Base-by-base conservation (phyloP, 35 echinoderm and acorn worm genomes). In the Acanthaster planci region DNA sequence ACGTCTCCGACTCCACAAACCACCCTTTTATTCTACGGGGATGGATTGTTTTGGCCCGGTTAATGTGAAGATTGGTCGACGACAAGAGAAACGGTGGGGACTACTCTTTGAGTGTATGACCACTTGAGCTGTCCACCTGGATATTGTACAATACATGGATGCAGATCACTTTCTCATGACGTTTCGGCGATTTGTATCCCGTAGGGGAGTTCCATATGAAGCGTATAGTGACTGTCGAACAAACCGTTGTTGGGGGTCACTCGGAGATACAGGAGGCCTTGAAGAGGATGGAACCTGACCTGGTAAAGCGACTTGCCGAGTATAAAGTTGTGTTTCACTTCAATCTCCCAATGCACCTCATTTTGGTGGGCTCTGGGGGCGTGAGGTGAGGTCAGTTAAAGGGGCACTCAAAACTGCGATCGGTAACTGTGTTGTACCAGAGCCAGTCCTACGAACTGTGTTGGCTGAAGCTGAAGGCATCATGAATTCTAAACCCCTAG, bases 331-430 rank as follows among this genome's bases (percentile, higher is more conserved):
- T 87, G 31, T 90, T 85, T 52, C 50, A 75, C 18, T 68, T 91
- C 51, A 90, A 95, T 38, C 82, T 76, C 87, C 88, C 37, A 37
- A 76, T 40, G 84, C 53, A 53, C 80, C 76, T 2, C 84, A 89
- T 21, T 50, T 81, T 2, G 85, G 79, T 23, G 85, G 88, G 55
- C n/a, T n/a, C n/a, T n/a, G n/a, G n/a, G n/a, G n/a, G n/a, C n/a
- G n/a, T n/a, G 53, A 82, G 34, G 86, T 92, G 19, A 82, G 82
- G n/a, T 90, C 87, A 14, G 51, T 89, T 14, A 84, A 76, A 34
- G 37, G 52, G 52, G 79, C 55, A 52, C 55, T 84, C 52, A 84
- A 84, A 36, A 36, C 38, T 50, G 50, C 16, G 35, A 16, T 89
- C 10, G 18, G 55, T 37, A 51, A 78, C 34, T 8, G 77, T 1